These are phyloP conservation scores for Narcine bancroftii DNA, from an alignment of 2,113 vertebrate species.

Conservation along the genomic window DNA sequence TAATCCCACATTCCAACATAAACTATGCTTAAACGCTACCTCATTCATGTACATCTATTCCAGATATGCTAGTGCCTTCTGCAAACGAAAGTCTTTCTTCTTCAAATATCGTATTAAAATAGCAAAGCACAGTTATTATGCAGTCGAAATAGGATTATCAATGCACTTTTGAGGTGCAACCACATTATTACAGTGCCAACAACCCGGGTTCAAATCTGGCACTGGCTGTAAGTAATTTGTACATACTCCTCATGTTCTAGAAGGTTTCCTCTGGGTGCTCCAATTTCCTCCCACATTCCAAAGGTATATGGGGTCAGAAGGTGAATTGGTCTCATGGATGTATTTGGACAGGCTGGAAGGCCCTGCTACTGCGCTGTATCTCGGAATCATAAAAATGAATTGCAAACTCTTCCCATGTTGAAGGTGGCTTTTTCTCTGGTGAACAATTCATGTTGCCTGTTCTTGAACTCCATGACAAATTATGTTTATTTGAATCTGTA, in stretches of 20 bases:
- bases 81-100: background rate
- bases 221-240: no score
- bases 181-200: no score
- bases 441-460: background rate
- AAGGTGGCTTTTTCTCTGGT: background rate
- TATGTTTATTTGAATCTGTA: background rate
- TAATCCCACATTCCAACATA: background rate
- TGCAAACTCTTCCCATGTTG: background rate
- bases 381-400: no score
- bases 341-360: no score
- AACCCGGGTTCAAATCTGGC: no score
- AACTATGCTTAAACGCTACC: background rate
- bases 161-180: background rate
- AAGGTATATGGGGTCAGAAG: no score
- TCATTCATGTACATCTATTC: background rate
- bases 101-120: no score
- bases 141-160: background rate
- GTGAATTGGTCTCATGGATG: no score
- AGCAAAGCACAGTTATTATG: background rate
- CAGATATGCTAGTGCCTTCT: background rate
- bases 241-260: no score
- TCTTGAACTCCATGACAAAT: background rate
- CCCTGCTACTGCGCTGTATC: no score
- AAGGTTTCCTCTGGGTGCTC: no score
- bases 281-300: no score